Percentiles rank a stretch among this genome's conserved stretches.
phyloP scores from a whole-genome alignment of 1,140 invertebrate species.

The Zeugodacus cucurbitae region DNA sequence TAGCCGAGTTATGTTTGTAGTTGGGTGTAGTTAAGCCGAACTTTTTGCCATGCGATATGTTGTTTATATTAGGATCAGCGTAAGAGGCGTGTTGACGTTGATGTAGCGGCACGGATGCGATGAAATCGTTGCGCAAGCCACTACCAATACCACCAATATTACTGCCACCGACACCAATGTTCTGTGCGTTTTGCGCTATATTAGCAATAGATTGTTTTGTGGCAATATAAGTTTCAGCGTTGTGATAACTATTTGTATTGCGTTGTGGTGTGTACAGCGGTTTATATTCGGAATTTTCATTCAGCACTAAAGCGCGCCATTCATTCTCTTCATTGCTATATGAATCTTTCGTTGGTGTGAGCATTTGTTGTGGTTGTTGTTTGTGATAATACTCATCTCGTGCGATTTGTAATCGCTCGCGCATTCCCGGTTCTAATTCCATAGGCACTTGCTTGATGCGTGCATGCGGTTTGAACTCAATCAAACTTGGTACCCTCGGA shows the following conservation, averaged over 20 bases:
- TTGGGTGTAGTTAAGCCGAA: neutral
- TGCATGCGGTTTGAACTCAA: constrained; percentile 62
- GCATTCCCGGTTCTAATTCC: constrained; percentile 60
- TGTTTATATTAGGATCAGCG: neutral
- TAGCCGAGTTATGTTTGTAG: constrained; percentile 45
- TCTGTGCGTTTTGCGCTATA: neutral
- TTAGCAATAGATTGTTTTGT: constrained; percentile 5
- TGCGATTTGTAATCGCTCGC: constrained; percentile 54
- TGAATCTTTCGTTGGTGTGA: constrained; percentile 39
- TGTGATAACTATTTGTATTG: constrained; percentile 46
- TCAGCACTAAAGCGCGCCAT: constrained; percentile 60
- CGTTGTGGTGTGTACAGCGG: constrained; percentile 48
- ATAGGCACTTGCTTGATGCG: constrained; percentile 63
- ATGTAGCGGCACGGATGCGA: constrained; percentile 39
- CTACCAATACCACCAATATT: neutral
- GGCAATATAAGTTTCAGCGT: constrained; percentile 50
- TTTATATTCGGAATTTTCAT: constrained; percentile 54
- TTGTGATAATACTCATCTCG: constrained; percentile 60
- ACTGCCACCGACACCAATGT: neutral
- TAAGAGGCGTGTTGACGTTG: neutral
- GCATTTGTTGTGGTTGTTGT: neutral
- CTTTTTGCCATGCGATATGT: constrained; percentile 15
- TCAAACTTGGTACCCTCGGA: constrained; percentile 59
- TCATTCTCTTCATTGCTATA: constrained; percentile 55
- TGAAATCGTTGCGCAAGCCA: neutral